Evolutionary conservation across 2,113 vertebrate genomes (phyloP), one percentile per base, ranked within the genome.

Genomic region (Eudyptes chrysolophus): DNA sequence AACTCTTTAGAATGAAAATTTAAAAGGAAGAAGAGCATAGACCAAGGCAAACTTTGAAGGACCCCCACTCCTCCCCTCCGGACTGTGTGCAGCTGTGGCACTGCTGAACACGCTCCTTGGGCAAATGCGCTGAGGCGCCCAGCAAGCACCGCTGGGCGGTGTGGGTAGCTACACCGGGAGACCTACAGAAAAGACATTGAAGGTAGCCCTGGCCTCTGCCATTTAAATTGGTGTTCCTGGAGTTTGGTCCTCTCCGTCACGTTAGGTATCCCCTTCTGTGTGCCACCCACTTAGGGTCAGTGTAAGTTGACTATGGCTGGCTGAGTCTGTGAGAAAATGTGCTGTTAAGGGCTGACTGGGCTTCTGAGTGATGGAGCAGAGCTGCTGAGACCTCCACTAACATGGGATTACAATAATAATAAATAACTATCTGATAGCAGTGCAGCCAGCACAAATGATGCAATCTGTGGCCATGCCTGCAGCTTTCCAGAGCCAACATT

Each of bases 111-210:
- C 3, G 4, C 11, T 69, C 38, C 49, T 68, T 4, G 0, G n/a
- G 32, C 44, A 84, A 57, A 60, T 7, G 27, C 48, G 49, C 62
- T 0, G 0, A 71, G n/a, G 66, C 4, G 21, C 48, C 40, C 38
- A 60, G 48, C 26, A 34, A 57, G 61, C 25, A 38, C 15, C 65
- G 36, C 55, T 65, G 78, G 29, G 36, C 1, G 0, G 48, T 46
- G 27, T 34, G n/a, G 10, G 38, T 16, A 51, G 42, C 70, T 88
- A 46, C 54, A 6, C 4, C 12, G 1, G 51, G 48, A 89, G 42
- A 46, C 10, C 44, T 60, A 24, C 10, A 60, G 58, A 72, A 79
- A 79, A 44, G 38, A 29, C 21, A 57, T 6, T 61, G 49, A 68
- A 66, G 10, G 16, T 49, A 78, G 46, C 22, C 22, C 42, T 66